A percentile compares a stretch with the other conserved stretches of the same genome.
These are phyloP conservation scores for Phyllostomus discolor DNA, from an alignment of 2,113 vertebrate genomes.

Conservation along the genomic window DNA sequence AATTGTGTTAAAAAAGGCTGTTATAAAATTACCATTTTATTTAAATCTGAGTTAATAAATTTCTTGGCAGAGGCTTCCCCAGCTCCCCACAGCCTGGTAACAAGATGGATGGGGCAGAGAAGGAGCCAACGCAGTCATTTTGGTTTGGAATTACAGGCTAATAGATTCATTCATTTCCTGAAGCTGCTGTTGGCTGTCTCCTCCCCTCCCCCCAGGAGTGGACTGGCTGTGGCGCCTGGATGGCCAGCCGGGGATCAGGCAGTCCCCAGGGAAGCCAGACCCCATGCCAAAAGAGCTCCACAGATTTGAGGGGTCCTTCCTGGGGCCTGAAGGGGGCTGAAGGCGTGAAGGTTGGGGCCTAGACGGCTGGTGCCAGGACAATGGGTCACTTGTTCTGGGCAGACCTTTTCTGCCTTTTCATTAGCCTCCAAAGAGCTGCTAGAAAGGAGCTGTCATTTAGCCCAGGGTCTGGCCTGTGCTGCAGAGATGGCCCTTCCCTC, in stretches of 20 bases:
- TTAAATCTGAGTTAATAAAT: conserved; percentile 76
- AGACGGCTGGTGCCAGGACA: background rate
- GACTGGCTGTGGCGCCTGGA: background rate
- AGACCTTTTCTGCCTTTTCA: conserved; percentile 48
- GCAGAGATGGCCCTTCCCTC: background rate
- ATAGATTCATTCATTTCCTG: conserved; percentile 83
- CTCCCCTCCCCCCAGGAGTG: conserved; percentile 57
- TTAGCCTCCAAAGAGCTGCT: conserved; percentile 47
- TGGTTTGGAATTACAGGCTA: conserved; percentile 79
- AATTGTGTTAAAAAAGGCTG: conserved; percentile 77
- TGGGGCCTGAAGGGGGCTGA: background rate
- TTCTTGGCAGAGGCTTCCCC: conserved; percentile 68
- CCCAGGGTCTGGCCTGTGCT: background rate
- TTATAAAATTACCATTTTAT: conserved; percentile 78
- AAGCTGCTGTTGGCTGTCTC: conserved; percentile 79
- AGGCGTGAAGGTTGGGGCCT: background rate
- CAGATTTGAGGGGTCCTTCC: background rate
- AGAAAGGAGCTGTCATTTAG: conserved; percentile 49
- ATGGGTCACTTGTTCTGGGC: conserved; percentile 28
- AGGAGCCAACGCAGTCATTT: conserved; percentile 73
- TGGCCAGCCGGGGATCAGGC: background rate
- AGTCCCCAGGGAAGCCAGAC: background rate
- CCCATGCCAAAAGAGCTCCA: background rate
- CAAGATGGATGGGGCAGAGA: conserved; percentile 77
- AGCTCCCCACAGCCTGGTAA: conserved; percentile 72